A percentile compares a stretch with the other conserved stretches of the same genome.
phyloP scores from a whole-genome alignment of 2,888 invertebrate species.

The Calameuta pallipes region DNA sequence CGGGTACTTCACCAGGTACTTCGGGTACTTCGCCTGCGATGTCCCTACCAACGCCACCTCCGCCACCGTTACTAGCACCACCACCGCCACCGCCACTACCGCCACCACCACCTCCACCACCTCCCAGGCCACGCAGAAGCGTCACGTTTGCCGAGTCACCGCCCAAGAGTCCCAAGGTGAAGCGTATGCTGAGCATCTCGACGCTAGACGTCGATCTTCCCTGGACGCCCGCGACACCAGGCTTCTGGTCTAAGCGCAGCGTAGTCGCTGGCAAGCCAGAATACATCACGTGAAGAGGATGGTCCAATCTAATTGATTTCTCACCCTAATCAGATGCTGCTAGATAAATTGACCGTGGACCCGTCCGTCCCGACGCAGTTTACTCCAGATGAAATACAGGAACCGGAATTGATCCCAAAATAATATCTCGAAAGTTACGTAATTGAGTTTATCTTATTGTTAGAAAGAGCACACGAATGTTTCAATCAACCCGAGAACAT shows the following conservation, averaged over 20 bases:
- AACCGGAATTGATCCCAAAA: neutral
- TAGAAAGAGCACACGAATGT: neutral
- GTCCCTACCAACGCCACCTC: conserved; percentile 58
- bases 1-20: conserved; percentile 46
- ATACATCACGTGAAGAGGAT: conserved; percentile 53
- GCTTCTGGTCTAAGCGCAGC: conserved; percentile 52
- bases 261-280: conserved; percentile 51
- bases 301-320: neutral
- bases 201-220: conserved; percentile 59
- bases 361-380: conserved; percentile 1
- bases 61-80: conserved; percentile 37
- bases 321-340: neutral
- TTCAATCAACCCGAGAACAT: neutral
- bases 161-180: conserved; percentile 48
- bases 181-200: conserved; percentile 43
- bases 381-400: neutral
- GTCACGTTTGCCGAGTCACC: conserved; percentile 63
- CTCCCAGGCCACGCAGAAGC: conserved; percentile 54
- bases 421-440: neutral
- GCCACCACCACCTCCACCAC: conserved; percentile 53
- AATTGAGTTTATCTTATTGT: neutral
- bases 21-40: conserved; percentile 30
- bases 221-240: conserved; percentile 62
- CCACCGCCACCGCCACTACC: conserved; percentile 29
- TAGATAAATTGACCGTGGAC: neutral